Conservation (phyloP, 2,113 vertebrate genomes). For the Nothocercus julius region DNA sequence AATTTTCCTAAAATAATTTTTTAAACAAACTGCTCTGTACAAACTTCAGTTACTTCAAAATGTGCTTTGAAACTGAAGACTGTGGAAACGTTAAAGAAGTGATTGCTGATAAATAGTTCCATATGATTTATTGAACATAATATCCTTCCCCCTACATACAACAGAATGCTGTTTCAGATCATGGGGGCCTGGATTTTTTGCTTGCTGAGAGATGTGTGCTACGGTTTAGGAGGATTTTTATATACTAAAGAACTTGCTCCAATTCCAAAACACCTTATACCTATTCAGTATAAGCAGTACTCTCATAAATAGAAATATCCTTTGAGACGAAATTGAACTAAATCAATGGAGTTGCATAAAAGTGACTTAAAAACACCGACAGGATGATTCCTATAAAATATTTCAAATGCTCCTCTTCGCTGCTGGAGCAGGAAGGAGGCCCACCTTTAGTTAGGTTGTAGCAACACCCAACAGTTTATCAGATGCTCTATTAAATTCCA, state of each 20-base stretch:
- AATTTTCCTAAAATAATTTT: constrained; percentile 77
- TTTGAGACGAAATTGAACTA: not conserved
- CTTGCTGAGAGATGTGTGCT: constrained; percentile 33
- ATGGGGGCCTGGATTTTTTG: not conserved
- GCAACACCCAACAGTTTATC: not conserved
- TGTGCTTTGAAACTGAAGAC: constrained; percentile 74
- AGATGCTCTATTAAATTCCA: not conserved
- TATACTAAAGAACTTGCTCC: not conserved
- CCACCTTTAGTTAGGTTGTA: not conserved
- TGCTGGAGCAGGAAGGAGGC: not conserved
- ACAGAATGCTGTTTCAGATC: constrained; percentile 48
- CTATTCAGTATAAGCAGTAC: not conserved
- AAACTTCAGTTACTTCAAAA: constrained; percentile 73
- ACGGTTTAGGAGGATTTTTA: constrained; percentile 4
- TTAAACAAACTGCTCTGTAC: constrained; percentile 67
- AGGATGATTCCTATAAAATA: not conserved
- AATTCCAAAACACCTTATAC: not conserved
- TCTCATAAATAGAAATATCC: not conserved
- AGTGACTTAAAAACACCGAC: not conserved
- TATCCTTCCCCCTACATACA: constrained; percentile 53
- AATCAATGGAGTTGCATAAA: not conserved
- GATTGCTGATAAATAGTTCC: constrained; percentile 77
- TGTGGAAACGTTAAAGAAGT: constrained; percentile 75
- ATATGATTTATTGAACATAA: constrained; percentile 74
- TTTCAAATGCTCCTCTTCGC: not conserved